A percentile compares a stretch with the other conserved stretches of the same genome.
Conservation (phyloP, 2,888 invertebrate genomes). For the Neoascia interrupta region DNA sequence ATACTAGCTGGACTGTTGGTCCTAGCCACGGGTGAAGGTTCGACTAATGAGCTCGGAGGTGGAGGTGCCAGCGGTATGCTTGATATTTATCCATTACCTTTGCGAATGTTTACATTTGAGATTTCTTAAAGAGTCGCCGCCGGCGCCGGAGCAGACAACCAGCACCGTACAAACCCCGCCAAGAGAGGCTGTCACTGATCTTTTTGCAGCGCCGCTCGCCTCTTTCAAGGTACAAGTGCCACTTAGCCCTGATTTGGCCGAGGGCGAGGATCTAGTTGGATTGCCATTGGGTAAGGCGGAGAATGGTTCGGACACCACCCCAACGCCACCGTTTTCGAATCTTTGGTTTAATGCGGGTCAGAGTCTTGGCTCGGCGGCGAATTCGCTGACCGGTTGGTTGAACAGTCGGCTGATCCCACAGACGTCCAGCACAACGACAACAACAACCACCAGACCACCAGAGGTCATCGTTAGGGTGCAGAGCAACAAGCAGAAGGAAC, state of each 20-base stretch:
- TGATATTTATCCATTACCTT: conserved; percentile 12
- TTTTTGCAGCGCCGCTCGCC: conserved; percentile 30
- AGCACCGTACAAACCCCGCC: conserved; percentile 58
- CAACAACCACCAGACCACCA: conserved; percentile 73
- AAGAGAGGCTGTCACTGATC: conserved; percentile 70
- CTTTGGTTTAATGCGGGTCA: conserved; percentile 75
- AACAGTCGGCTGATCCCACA: conserved; percentile 75
- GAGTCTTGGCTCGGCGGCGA: conserved; percentile 74
- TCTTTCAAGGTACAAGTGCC: conserved; percentile 38
- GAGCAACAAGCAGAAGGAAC: conserved; percentile 71
- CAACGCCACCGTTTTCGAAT: conserved; percentile 34
- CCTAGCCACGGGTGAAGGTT: conserved; percentile 7
- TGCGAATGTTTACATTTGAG: background rate
- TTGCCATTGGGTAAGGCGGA: conserved; percentile 26
- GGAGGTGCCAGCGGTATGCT: conserved; percentile 44
- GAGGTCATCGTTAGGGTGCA: conserved; percentile 75
- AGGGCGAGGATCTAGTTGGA: conserved; percentile 7
- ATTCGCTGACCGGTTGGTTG: conserved; percentile 76
- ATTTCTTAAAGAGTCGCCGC: conserved; percentile 19
- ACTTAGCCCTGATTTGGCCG: background rate
- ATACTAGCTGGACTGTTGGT: conserved; percentile 21
- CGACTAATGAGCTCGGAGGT: background rate
- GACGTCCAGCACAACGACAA: conserved; percentile 72
- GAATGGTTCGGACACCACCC: background rate
- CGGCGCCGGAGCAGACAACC: conserved; percentile 8